A percentile compares a stretch with the other conserved stretches of the same genome.
These are phyloP conservation scores for Colaptes auratus DNA, from an alignment of 2,113 vertebrate genomes.

Conservation along the genomic window DNA sequence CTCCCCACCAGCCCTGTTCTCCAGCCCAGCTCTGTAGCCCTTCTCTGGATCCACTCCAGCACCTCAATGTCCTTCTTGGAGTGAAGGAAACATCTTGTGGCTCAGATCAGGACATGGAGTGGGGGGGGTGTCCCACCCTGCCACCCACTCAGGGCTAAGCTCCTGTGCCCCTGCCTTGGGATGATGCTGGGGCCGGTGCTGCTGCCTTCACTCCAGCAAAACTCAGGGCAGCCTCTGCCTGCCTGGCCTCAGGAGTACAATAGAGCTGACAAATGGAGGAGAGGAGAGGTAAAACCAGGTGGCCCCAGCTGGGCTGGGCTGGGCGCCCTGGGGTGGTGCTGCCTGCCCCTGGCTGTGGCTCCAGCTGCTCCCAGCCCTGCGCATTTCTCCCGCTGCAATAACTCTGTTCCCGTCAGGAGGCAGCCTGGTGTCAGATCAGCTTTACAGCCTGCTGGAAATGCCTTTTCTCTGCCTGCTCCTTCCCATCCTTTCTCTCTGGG, in stretches of 20 bases:
- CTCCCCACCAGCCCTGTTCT: too few relatives aligned
- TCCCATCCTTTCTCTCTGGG: not conserved
- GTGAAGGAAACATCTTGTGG: too few relatives aligned
- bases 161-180: accelerated
- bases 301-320: not conserved
- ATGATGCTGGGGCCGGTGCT: not conserved
- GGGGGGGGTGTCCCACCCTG: not conserved
- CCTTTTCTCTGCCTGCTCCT: not conserved
- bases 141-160: accelerated
- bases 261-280: not conserved
- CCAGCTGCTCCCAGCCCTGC: not conserved
- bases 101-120: too few relatives aligned
- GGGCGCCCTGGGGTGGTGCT: not conserved
- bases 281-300: not conserved
- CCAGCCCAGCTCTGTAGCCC: too few relatives aligned
- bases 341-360: accelerated
- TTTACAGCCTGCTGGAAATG: not conserved
- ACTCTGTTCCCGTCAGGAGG: not conserved
- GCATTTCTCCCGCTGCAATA: not conserved
- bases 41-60: too few relatives aligned
- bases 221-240: not conserved
- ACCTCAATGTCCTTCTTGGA: too few relatives aligned
- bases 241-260: accelerated
- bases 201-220: not conserved
- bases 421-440: not conserved